These are phyloP conservation scores for Crocidura indochinensis DNA, from an alignment of 2,797 vertebrate species.

Conservation along the genomic window DNA sequence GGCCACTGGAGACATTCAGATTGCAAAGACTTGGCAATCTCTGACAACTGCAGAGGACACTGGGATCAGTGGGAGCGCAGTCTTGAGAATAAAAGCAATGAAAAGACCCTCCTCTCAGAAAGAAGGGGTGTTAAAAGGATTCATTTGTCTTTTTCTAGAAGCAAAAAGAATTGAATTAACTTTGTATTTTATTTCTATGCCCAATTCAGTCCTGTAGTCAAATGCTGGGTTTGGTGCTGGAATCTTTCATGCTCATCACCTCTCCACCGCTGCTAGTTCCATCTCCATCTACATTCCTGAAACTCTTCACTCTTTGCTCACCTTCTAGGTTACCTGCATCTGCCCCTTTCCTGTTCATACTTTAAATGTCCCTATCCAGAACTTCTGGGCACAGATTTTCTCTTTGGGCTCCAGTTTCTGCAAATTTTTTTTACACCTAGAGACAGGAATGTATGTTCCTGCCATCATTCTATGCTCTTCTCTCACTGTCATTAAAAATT, in stretches of 20 bases:
- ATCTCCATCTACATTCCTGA: neutral
- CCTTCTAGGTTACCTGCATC: too few species aligned
- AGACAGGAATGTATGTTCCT: neutral
- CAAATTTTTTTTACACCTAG: neutral
- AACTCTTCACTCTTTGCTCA: neutral
- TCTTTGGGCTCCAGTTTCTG: constrained; percentile 1
- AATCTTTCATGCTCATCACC: neutral
- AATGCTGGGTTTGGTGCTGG: accelerated
- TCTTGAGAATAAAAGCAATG: constrained; percentile 69
- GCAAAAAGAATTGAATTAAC: neutral
- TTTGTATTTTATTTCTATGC: neutral
- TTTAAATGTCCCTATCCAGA: neutral
- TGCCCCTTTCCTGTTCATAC: neutral
- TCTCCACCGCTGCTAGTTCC: too few species aligned
- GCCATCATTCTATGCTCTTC: neutral
- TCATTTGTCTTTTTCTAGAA: constrained; percentile 39
- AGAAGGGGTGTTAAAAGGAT: constrained; percentile 23
- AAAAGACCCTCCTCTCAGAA: constrained; percentile 31
- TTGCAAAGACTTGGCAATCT: constrained; percentile 81
- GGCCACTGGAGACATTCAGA: neutral
- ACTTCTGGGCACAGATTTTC: constrained; percentile 7
- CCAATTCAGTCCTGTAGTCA: neutral
- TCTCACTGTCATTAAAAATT: neutral
- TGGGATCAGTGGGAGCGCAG: constrained; percentile 84
- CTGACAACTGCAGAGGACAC: constrained; percentile 85